A percentile compares a stretch with the other conserved stretches of the same genome.
Conservation (phyloP, 2,888 invertebrate species). For the Eupithecia tripunctaria region DNA sequence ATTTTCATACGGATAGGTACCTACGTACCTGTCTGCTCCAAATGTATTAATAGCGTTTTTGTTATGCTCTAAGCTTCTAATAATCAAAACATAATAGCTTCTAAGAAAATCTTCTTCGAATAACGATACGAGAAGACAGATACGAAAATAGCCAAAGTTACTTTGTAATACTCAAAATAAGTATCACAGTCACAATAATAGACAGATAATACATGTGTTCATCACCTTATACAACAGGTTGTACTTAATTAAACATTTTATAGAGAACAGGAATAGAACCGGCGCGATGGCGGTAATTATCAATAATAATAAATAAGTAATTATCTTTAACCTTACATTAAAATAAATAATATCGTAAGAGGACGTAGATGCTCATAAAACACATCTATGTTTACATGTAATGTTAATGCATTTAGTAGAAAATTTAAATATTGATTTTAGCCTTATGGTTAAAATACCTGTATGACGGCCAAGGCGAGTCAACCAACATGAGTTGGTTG, state of each 20-base stretch:
- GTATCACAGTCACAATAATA: conserved; percentile 1
- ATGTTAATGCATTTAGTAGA: background rate
- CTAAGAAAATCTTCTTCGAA: conserved; percentile 1
- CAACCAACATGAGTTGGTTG: too few species aligned
- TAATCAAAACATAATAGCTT: background rate
- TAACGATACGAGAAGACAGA: background rate
- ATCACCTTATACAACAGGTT: too few species aligned
- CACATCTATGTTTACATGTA: background rate
- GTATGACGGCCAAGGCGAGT: background rate
- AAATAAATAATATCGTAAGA: background rate
- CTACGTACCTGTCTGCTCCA: background rate
- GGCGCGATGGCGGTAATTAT: too few species aligned
- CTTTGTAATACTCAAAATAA: background rate
- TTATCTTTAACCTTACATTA: background rate
- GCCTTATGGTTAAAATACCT: background rate
- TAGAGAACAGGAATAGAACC: too few species aligned
- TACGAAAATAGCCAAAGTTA: background rate
- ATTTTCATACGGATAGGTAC: background rate
- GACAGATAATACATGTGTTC: too few species aligned
- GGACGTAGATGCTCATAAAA: background rate
- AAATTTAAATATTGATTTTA: too few species aligned
- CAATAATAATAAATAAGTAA: background rate
- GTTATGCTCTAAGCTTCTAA: background rate
- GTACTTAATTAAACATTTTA: too few species aligned
- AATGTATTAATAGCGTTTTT: background rate